Evolutionary conservation across 2,113 vertebrate genomes (phyloP), one percentile per base, ranked within the genome.

Genomic region (Ameiurus melas): DNA sequence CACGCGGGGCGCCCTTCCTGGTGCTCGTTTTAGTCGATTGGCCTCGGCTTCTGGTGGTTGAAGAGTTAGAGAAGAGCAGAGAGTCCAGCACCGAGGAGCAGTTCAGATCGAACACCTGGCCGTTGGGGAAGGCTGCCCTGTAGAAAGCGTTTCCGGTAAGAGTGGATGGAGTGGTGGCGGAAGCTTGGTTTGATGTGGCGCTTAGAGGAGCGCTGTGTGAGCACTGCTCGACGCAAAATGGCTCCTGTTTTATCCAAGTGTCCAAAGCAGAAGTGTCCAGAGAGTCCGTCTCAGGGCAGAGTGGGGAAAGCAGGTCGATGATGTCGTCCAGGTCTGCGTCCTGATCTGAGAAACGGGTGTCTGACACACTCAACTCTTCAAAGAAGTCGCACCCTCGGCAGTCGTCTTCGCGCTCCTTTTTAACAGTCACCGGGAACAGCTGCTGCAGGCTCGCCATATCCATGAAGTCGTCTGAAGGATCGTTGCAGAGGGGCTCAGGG

Each of bases 341-440:
- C 30, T 86, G 88, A 47, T 87, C 66, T 14, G 81, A 70, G 25
- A 55, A 43, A 0, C 66, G 57, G 27, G 33, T 80, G 8, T 71
- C 87, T 33, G 87, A 57, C 25, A 83, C 47, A 22, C 43, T 33
- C n/a, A 89, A 89, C 22, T 70, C 84, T 2, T 88, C 66, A 66
- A 90, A 83, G n/a, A 93, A 92, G 13, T 96, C 96, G 91, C 96
- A 96, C 16, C 95, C 95, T 87, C 93, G 84, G 1, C 96, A 97
- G 85, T 95, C 85, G 17, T 87, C 93, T 82, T 93, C 95, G 25
- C 96, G 96, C 86, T 97, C 95, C 62, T 91, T 94, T 79, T 96
- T 95, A 6, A 98, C 96, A 90, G 95, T 88, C 6, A 95, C 87
- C 78, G 94, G 90, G 84, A 92, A 96, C 57, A 91, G 79, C 85